Percentiles rank a stretch among this genome's conserved stretches.
Evolutionary conservation across 2,797 vertebrate genomes (phyloP).

Genomic region (Fratercula arctica): DNA sequence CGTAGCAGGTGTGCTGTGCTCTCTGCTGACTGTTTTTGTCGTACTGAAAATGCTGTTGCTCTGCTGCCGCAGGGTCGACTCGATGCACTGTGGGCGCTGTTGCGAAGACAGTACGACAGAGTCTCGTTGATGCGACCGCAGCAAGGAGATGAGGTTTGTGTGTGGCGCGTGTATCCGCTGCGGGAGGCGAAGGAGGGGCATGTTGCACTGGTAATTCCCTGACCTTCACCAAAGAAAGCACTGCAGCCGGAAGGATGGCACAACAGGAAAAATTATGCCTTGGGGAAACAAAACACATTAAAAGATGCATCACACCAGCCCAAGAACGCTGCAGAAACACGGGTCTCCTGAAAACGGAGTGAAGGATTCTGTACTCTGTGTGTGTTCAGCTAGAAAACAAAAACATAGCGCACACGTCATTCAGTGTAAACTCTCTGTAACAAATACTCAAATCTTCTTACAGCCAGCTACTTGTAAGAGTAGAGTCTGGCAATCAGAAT

Average conservation of each 20-base stretch:
- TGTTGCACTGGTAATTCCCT: fast-evolving
- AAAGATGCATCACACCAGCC: neutral
- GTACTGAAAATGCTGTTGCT: neutral
- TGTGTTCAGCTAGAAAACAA: neutral
- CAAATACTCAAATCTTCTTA: neutral
- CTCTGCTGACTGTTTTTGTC: fast-evolving
- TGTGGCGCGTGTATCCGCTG: too few species aligned
- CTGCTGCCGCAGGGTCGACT: constrained; percentile 86
- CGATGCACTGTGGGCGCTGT: constrained; percentile 92
- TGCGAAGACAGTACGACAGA: constrained; percentile 88
- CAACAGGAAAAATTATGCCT: fast-evolving
- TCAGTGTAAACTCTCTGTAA: neutral
- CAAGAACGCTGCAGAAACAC: fast-evolving
- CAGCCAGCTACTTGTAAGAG: neutral
- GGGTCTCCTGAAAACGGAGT: neutral
- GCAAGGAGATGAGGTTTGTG: constrained; percentile 87
- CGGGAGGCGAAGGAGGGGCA: fast-evolving
- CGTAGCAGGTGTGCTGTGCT: fast-evolving
- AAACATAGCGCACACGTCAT: neutral
- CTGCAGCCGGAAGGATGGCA: neutral
- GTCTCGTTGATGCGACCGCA: constrained; percentile 95
- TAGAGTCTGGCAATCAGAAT: neutral
- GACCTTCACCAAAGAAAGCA: neutral
- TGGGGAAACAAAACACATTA: fast-evolving
- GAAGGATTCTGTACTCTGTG: neutral